Evolutionary conservation across 2,888 invertebrate species (phyloP).

Genomic region (Seladonia tumulorum): DNA sequence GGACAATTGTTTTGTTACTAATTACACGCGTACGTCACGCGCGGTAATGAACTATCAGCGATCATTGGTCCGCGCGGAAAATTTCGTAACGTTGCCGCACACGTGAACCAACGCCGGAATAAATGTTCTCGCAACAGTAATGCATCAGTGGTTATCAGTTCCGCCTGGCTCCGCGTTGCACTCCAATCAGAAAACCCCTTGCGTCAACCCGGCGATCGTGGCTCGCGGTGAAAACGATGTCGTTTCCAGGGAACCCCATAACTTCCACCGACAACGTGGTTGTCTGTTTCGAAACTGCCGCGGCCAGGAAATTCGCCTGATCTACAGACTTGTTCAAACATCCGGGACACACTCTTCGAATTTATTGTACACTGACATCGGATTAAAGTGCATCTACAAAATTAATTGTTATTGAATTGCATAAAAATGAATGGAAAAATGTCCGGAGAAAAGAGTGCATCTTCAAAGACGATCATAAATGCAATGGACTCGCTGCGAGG

Average conservation of each 20-base stretch:
- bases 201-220: background rate
- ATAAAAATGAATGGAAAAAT: too few relatives aligned
- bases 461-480: too few relatives aligned
- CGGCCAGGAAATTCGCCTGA: slow-evolving; percentile 3
- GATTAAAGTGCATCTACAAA: background rate
- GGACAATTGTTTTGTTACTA: background rate
- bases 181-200: slow-evolving; percentile 19
- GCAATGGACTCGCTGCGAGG: too few relatives aligned
- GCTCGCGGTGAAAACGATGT: slow-evolving; percentile 16
- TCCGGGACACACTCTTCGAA: background rate
- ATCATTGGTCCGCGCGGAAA: slow-evolving; percentile 1
- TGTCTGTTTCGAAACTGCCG: background rate
- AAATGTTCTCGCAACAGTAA: background rate
- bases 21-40: background rate
- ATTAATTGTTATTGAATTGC: too few relatives aligned
- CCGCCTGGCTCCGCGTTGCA: slow-evolving; percentile 3
- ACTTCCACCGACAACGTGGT: background rate
- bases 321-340: background rate
- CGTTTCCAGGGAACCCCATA: slow-evolving; percentile 13
- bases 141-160: slow-evolving; percentile 20
- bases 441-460: too few relatives aligned
- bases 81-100: slow-evolving; percentile 9
- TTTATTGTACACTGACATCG: background rate
- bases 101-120: slow-evolving; percentile 10
- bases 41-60: background rate